Base-by-base conservation (phyloP, 2,113 vertebrate genomes). In the Hiodon tergisus region DNA sequence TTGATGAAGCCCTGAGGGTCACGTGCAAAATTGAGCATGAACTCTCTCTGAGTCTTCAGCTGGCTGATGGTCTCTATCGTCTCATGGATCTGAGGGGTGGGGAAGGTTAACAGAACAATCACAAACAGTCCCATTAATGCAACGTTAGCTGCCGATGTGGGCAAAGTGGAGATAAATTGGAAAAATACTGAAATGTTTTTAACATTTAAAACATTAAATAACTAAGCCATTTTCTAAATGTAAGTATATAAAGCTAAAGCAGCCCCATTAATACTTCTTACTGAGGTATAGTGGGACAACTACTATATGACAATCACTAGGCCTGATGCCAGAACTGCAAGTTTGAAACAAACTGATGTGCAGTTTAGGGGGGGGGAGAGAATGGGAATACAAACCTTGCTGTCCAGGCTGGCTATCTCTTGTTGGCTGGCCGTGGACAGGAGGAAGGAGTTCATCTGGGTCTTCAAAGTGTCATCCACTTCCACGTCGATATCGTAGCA, bases 1-100 rank as follows among this genome's bases (percentile, higher is more conserved):
- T 99, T 99, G 91, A 99, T 99, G 90, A 99, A 99, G 84, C 97
- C 97, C 88, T 99, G 97, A 81, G 97, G 97, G 86, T 99, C 97
- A 84, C 96, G 91, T 86, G 97, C 97, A 81, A 99, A 99, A 85
- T 93, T 98, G 87, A 99, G 87, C 97, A 99, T 99, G 90, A 99
- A 99, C 87, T 99, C 97, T 1, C 97, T 90, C 91, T 99, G 97
- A 51, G 96, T 99, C 92, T 99, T 99, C 91, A 99, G 93, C 85
- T 99, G 97, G 91, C 98, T 99, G 83, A 99, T 99, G 78, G 97
- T 99, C 89, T 99, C 97, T 71, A 99, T 99, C 53, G 97, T 99
- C 90, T 99, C 97, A 52, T 99, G 97, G 76, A 99, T 99, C 96
- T 99, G 88, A 71, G 58, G 67, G 9, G 95, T 97, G 87, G 66